Evolutionary conservation across 1,140 invertebrate genomes (phyloP).

Genomic region (Heliconius hermathena): DNA sequence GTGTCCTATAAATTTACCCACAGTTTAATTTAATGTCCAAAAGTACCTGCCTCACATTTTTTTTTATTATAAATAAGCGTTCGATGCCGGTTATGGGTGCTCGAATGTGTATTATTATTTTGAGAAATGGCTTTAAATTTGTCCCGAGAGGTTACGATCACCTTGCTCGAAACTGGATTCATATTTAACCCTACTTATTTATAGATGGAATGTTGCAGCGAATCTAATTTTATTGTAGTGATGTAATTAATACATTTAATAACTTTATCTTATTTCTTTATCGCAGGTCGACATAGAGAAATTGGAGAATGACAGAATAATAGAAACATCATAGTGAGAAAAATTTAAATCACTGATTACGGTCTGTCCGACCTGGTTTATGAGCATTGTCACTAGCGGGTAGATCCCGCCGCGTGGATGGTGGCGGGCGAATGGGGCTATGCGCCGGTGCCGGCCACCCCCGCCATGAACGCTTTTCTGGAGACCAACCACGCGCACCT

Average conservation of each 20-base stretch:
- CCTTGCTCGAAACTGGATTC: conserved; percentile 47
- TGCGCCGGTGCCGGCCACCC: conserved; percentile 72
- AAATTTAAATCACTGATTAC: background rate
- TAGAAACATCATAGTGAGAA: conserved; percentile 1
- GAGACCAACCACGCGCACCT: conserved; percentile 86
- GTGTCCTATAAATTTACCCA: conserved; percentile 81
- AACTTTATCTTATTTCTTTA: conserved; percentile 34
- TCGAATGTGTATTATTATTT: conserved; percentile 74
- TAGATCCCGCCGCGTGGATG: conserved; percentile 73
- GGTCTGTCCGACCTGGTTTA: conserved; percentile 25
- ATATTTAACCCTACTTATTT: conserved; percentile 43
- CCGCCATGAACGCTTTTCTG: conserved; percentile 91
- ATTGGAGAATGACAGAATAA: conserved; percentile 32
- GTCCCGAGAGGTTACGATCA: conserved; percentile 62
- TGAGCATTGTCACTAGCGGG: conserved; percentile 54
- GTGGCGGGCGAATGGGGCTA: conserved; percentile 79
- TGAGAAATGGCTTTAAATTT: conserved; percentile 77
- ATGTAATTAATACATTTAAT: conserved; percentile 28
- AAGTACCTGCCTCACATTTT: conserved; percentile 76
- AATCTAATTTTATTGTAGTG: conserved; percentile 33
- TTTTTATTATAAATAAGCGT: conserved; percentile 76
- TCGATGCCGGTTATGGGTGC: conserved; percentile 74
- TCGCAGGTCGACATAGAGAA: conserved; percentile 32
- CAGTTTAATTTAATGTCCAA: conserved; percentile 81
- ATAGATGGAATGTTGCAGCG: conserved; percentile 31